phyloP scores from a whole-genome alignment of 2,888 invertebrate species.

The Syrphus vitripennis region DNA sequence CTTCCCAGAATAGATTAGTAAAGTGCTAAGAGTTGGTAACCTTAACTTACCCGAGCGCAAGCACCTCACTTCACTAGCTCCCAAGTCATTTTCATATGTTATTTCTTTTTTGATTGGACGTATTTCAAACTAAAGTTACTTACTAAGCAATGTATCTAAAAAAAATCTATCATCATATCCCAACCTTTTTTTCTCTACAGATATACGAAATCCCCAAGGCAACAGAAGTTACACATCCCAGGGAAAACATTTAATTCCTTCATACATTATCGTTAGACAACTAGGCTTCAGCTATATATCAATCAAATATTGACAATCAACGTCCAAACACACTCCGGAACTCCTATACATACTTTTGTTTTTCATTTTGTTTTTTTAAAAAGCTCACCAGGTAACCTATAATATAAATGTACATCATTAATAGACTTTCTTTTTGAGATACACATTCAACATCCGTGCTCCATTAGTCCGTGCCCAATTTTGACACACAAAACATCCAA shows the following conservation, averaged over 20 bases:
- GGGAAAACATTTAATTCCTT: constrained; percentile 7
- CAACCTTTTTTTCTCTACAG: background rate
- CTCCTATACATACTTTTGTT: constrained; percentile 46
- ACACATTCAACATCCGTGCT: constrained; percentile 54
- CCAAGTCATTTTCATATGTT: background rate
- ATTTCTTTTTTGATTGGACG: background rate
- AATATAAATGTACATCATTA: background rate
- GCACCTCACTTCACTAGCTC: too few relatives aligned
- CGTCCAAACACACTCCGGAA: constrained; percentile 56
- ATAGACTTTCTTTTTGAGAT: constrained; percentile 10
- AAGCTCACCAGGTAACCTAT: background rate
- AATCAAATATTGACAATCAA: constrained; percentile 69
- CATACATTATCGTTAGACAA: constrained; percentile 40
- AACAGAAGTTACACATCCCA: background rate
- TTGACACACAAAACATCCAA: constrained; percentile 38
- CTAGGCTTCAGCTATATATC: constrained; percentile 42
- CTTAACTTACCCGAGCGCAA: too few relatives aligned
- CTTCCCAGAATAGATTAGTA: too few relatives aligned
- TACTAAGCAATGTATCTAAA: too few relatives aligned
- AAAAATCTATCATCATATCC: constrained; percentile 5
- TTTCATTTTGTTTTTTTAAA: constrained; percentile 47
- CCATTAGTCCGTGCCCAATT: constrained; percentile 53
- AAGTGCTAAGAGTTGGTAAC: too few relatives aligned
- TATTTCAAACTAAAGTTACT: background rate
- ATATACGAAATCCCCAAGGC: constrained; percentile 28